These are phyloP conservation scores for Cyanoramphus novaezelandiae DNA, from an alignment of 2,113 vertebrate genomes.

Conservation along the genomic window DNA sequence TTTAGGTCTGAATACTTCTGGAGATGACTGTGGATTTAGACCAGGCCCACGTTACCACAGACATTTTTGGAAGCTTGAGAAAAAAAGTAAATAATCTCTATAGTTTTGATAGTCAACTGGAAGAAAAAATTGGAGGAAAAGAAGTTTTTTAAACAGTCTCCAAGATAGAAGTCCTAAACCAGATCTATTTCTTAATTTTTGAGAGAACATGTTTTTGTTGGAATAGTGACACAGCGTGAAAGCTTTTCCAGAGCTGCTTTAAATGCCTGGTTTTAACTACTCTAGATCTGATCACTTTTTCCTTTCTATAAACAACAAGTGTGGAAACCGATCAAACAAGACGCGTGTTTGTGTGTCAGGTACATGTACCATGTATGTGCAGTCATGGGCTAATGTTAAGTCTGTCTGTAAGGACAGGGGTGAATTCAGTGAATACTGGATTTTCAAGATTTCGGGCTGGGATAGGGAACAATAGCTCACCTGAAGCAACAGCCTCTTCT, in stretches of 20 bases:
- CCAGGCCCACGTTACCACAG: not conserved
- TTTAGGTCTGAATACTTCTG: conserved; percentile 28
- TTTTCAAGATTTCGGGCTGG: not conserved
- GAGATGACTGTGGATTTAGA: conserved; percentile 1
- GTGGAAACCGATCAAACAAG: not conserved
- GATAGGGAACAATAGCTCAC: not conserved
- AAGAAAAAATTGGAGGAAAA: not conserved
- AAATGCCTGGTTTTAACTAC: not conserved
- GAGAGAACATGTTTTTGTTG: conserved; percentile 30
- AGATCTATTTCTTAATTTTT: not conserved
- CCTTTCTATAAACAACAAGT: not conserved
- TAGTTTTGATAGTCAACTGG: conserved; percentile 15
- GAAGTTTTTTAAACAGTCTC: not conserved
- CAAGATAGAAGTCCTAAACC: not conserved
- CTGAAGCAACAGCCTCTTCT: not conserved
- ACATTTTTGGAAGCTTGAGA: not conserved
- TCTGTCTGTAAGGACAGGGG: not conserved
- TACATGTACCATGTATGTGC: not conserved
- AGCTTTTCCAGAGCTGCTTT: conserved; percentile 1
- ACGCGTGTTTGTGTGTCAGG: not conserved
- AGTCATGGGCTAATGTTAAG: not conserved
- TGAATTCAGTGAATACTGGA: not conserved
- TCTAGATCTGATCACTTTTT: not conserved
- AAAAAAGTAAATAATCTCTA: not conserved
- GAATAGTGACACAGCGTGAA: not conserved